These are phyloP conservation scores for Rhynchotus rufescens DNA, from an alignment of 2,797 vertebrate species.

Conservation along the genomic window DNA sequence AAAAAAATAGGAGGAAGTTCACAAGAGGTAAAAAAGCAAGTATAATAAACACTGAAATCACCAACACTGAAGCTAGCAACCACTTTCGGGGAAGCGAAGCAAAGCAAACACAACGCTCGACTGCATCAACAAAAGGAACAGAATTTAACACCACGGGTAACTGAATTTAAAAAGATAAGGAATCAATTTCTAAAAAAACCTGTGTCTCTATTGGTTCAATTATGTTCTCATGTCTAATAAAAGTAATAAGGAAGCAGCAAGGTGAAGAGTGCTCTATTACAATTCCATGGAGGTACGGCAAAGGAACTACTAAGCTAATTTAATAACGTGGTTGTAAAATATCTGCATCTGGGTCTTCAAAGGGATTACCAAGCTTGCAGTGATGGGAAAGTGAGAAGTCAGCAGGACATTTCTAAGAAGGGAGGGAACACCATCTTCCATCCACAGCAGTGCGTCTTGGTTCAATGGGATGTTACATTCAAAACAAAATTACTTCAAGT, in stretches of 20 bases:
- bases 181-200: not conserved
- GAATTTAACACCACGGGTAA: slow-evolving; percentile 8
- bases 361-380: not conserved
- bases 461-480: slow-evolving; percentile 52
- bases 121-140: not conserved
- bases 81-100: not conserved
- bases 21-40: not conserved
- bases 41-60: not conserved
- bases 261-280: slow-evolving; percentile 25
- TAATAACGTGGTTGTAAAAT: slow-evolving; percentile 40
- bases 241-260: slow-evolving; percentile 14
- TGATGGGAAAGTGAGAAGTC: not conserved
- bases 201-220: not conserved
- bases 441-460: not conserved
- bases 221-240: not conserved
- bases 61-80: not conserved
- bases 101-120: not conserved
- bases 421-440: not conserved
- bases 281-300: slow-evolving; percentile 51
- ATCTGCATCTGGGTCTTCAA: slow-evolving; percentile 26
- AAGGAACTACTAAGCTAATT: slow-evolving; percentile 56
- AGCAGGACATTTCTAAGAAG: slow-evolving; percentile 8
- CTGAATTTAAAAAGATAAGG: not conserved
- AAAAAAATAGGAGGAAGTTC: not conserved
- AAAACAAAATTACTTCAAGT: slow-evolving; percentile 60